Conservation (phyloP, 2,797 vertebrate genomes). For the Coreius guichenoti region DNA sequence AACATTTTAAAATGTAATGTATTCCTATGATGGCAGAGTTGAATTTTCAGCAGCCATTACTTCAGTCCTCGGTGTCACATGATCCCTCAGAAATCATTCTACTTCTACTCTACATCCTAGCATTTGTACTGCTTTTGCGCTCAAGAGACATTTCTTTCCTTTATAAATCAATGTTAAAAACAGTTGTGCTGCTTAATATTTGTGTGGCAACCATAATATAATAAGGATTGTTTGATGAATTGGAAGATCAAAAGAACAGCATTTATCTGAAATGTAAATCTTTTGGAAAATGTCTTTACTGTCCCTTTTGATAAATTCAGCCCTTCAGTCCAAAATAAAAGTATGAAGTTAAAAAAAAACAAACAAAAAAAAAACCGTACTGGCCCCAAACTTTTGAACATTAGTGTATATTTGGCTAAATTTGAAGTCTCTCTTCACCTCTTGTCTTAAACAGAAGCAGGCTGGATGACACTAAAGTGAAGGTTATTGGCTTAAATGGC, state of each 20-base stretch:
- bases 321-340: too few relatives aligned
- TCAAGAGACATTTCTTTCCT: background rate
- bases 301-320: too few relatives aligned
- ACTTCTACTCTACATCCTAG: too few relatives aligned
- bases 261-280: too few relatives aligned
- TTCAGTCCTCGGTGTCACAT: background rate
- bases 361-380: too few relatives aligned
- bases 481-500: background rate
- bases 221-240: background rate
- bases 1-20: background rate
- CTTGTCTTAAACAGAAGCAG: background rate
- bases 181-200: background rate
- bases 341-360: too few relatives aligned
- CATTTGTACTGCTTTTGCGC: background rate
- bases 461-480: background rate
- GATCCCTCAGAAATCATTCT: background rate
- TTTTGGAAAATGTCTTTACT: too few relatives aligned
- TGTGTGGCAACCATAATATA: background rate
- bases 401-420: background rate
- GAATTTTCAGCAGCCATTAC: background rate
- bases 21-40: background rate
- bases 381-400: background rate
- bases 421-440: background rate
- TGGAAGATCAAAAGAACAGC: background rate
- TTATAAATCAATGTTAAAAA: too few relatives aligned